Evolutionary conservation across 2,888 invertebrate species (phyloP), one percentile per base, ranked within the genome.

Genomic region (Clusia tigrina): DNA sequence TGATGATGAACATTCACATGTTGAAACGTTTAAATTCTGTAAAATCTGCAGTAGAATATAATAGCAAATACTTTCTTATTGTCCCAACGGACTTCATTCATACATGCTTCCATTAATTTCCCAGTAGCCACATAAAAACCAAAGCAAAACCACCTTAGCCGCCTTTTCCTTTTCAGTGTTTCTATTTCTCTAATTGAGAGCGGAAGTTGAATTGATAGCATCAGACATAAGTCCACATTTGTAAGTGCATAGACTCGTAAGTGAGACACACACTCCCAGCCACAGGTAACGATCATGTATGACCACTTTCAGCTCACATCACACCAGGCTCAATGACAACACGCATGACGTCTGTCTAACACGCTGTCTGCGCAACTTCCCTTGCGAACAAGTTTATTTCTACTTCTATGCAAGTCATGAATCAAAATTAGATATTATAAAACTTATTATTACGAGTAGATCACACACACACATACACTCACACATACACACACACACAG

Each of bases 321-420:
- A 32, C 6, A n/a, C n/a, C n/a, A n/a, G n/a, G n/a, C n/a, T n/a
- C n/a, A 32, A 32, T 12, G 32, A 32, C 32, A 12, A 12, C 15
- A 17, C 24, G 26, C 18, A 17, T 17, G 20, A 32, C 17, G n/a
- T 46, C 18, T 46, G 25, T 32, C 37, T 55, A n/a, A n/a, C n/a
- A 22, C 23, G 20, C 38, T 51, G 74, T 75, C 74, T 75, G 77
- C 51, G 63, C 74, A 55, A 66, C 68, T 75, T 75, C 74, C 74
- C 76, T 64, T 73, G 67, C 69, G 67, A 77, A 76, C 77, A 58
- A 64, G 77, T 76, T 77, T 42, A 15, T 42, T 6, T 17, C 9
- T 42, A n/a, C 42, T n/a, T 42, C 12, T 15, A 42, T 42, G 12
- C 42, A 15, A 42, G 42, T 3, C n/a, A 15, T 32, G 12, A 32